Evolutionary conservation across 1,140 invertebrate species (phyloP).

Genomic region (Monomorium pharaonis): DNA sequence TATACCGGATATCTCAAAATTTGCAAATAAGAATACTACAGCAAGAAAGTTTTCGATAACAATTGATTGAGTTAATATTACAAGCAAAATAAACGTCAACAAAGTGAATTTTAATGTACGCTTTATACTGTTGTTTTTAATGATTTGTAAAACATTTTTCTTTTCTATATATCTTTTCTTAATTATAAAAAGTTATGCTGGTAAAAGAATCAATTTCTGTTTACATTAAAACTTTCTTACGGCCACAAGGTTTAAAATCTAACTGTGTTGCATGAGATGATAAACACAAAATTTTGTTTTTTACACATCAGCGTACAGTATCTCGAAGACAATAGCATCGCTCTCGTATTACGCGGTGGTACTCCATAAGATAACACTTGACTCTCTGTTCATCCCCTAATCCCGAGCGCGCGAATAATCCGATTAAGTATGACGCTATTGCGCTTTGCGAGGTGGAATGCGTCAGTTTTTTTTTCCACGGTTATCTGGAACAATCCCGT

Average conservation of each 20-base stretch:
- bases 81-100: too few species aligned
- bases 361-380: constrained; percentile 16
- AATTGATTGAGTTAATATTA: not conserved
- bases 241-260: not conserved
- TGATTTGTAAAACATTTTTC: not conserved
- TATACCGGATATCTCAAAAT: not conserved
- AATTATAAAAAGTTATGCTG: not conserved
- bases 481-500: constrained; percentile 33
- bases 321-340: constrained; percentile 4
- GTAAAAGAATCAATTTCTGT: not conserved
- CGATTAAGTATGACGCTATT: constrained; percentile 45
- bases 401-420: constrained; percentile 37
- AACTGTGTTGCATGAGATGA: not conserved
- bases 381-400: constrained; percentile 12
- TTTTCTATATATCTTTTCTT: not conserved
- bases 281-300: constrained; percentile 4
- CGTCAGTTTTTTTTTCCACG: constrained; percentile 29
- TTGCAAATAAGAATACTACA: not conserved
- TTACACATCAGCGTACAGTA: not conserved
- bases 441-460: constrained; percentile 10
- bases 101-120: not conserved
- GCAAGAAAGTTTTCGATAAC: too few species aligned
- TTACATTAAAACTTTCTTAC: not conserved
- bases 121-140: not conserved
- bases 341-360: constrained; percentile 20